Conservation (phyloP, 2,888 invertebrate genomes). For the Lasioglossum calceatum region DNA sequence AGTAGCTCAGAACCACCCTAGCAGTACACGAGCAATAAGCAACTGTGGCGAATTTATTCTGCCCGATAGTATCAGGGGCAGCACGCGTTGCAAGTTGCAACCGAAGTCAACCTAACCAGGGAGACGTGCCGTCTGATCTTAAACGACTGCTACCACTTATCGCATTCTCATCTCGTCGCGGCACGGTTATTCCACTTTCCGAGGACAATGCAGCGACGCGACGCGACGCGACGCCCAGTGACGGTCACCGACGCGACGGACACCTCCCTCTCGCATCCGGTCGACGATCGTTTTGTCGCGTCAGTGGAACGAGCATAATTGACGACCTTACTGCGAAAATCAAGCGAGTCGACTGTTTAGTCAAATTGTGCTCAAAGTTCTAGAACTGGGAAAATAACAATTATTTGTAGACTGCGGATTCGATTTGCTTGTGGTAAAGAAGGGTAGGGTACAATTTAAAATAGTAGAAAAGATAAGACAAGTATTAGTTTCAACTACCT, state of each 20-base stretch:
- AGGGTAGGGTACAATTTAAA: not conserved
- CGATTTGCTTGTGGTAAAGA: too few species aligned
- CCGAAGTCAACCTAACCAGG: not conserved
- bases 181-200: slow-evolving; percentile 46
- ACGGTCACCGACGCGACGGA: not conserved
- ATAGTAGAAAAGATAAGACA: not conserved
- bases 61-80: not conserved
- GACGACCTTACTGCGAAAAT: not conserved
- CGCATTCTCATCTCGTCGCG: slow-evolving; percentile 44
- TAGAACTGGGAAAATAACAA: not conserved
- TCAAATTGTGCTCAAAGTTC: not conserved
- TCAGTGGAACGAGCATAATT: not conserved
- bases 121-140: slow-evolving; percentile 54
- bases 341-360: not conserved
- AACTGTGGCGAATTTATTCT: not conserved
- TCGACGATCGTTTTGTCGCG: not conserved
- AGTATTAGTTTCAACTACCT: too few species aligned
- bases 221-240: not conserved
- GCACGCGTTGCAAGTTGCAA: not conserved
- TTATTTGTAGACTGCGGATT: not conserved
- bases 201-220: not conserved
- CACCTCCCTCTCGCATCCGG: not conserved
- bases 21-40: not conserved
- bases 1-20: not conserved
- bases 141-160: slow-evolving; percentile 54